Evolutionary conservation across 2,888 invertebrate species (phyloP).

Genomic region (Galerucella nymphaeae): DNA sequence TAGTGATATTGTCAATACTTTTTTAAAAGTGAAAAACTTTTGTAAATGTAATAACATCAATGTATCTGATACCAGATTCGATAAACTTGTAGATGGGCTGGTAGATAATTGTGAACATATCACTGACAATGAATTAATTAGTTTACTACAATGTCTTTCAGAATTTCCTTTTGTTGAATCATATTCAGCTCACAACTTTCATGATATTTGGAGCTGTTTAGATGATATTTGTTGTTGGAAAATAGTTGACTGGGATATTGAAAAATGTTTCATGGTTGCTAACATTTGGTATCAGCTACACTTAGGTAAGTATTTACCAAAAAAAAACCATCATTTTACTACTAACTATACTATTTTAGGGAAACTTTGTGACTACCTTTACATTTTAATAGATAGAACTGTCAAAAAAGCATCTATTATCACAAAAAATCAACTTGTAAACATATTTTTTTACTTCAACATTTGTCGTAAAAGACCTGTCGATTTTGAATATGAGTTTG

Average conservation of each 20-base stretch:
- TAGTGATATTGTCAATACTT: slow-evolving; percentile 57
- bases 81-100: slow-evolving; percentile 62
- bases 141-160: slow-evolving; percentile 67
- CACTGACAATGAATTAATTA: slow-evolving; percentile 69
- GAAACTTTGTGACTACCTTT: slow-evolving; percentile 69
- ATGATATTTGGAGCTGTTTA: slow-evolving; percentile 75
- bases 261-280: slow-evolving; percentile 70
- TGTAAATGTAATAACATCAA: slow-evolving; percentile 54
- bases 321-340: slow-evolving; percentile 27
- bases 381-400: slow-evolving; percentile 68
- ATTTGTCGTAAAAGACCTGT: slow-evolving; percentile 68
- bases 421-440: slow-evolving; percentile 72
- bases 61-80: slow-evolving; percentile 59
- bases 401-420: slow-evolving; percentile 71
- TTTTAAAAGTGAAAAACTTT: slow-evolving; percentile 54
- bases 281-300: slow-evolving; percentile 75
- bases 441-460: slow-evolving; percentile 76
- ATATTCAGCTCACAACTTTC: slow-evolving; percentile 70
- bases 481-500: slow-evolving; percentile 75
- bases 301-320: slow-evolving; percentile 52
- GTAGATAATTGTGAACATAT: slow-evolving; percentile 68
- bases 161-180: slow-evolving; percentile 68
- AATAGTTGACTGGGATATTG: slow-evolving; percentile 66
- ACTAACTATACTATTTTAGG: slow-evolving; percentile 56
- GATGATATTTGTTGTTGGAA: slow-evolving; percentile 72